Evolutionary conservation across 2,113 vertebrate species (phyloP).

Genomic region (Gopherus flavomarginatus): DNA sequence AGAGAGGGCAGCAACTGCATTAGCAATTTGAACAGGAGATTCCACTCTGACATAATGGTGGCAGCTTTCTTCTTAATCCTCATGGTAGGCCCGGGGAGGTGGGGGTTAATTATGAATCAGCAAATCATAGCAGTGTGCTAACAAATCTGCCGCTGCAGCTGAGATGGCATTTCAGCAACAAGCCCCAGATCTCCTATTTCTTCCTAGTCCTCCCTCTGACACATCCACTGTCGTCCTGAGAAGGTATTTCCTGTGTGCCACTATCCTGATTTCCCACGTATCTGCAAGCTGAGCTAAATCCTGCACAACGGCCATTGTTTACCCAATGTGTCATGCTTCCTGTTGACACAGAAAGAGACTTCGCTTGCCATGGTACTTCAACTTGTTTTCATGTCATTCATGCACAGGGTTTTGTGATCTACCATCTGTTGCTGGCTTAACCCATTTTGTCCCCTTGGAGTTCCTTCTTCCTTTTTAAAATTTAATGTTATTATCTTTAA

Average conservation of each 20-base stretch:
- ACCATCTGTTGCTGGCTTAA: too few species aligned
- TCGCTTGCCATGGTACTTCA: too few species aligned
- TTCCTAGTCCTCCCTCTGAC: rapidly evolving
- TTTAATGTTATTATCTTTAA: too few species aligned
- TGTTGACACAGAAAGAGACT: neutral
- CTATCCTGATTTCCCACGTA: neutral
- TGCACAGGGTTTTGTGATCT: too few species aligned
- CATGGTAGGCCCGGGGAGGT: neutral
- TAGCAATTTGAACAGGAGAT: neutral
- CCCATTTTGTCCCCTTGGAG: too few species aligned
- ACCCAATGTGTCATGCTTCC: neutral
- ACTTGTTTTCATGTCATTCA: too few species aligned
- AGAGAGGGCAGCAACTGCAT: neutral
- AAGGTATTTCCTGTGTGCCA: neutral
- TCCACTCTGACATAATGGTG: neutral
- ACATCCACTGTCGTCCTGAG: rapidly evolving
- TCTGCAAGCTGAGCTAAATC: neutral
- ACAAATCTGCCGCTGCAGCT: neutral
- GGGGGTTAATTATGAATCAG: neutral
- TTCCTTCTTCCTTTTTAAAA: too few species aligned
- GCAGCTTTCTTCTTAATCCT: neutral
- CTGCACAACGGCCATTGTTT: neutral
- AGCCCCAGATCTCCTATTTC: neutral
- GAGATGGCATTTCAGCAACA: neutral
- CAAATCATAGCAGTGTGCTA: neutral